Evolutionary conservation across 2,888 invertebrate genomes (phyloP), one percentile per base, ranked within the genome.

Genomic region (Elmis aenea): DNA sequence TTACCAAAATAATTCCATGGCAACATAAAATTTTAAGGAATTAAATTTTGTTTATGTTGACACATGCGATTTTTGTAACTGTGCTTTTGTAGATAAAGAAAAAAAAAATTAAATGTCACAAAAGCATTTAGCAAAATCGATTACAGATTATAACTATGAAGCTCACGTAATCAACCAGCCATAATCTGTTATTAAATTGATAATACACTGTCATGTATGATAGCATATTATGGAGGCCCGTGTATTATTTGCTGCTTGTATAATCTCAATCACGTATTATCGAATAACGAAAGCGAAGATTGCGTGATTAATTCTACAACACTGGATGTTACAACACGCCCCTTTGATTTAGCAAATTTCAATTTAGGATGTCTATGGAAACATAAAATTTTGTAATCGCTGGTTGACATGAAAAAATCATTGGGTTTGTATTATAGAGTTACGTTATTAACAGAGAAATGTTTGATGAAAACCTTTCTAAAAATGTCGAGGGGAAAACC

Each of bases 121-220:
- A 33, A 27, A 33, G 9, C 32, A 14, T 18, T 32, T 5, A 20
- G 22, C 22, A 18, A 26, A 25, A 38, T 41, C 26, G 26, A 32
- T 33, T 27, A 12, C 27, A 36, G 36, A 13, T 35, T 25, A 28
- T 41, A 41, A 41, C 36, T 41, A 41, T 36, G 25, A 41, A 41
- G 32, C 28, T n/a, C 33, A 30, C 36, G 33, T 41, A 36, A 26
- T 32, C 41, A 36, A 32, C 41, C 24, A 41, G 36, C 32, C 24
- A 27, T 40, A 40, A 40, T 40, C 16, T 26, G 36, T 36, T 36
- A 41, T 41, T 41, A 41, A 36, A 25, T 36, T 41, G 41, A 41
- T 41, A 41, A 41, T 36, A 36, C 14, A 36, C 33, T 36, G 41
- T 41, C 41, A 41, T 36, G 33, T 33, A 33, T 14, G 36, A 31